Conservation (phyloP, 2,888 invertebrate genomes). For the Theretra japonica region DNA sequence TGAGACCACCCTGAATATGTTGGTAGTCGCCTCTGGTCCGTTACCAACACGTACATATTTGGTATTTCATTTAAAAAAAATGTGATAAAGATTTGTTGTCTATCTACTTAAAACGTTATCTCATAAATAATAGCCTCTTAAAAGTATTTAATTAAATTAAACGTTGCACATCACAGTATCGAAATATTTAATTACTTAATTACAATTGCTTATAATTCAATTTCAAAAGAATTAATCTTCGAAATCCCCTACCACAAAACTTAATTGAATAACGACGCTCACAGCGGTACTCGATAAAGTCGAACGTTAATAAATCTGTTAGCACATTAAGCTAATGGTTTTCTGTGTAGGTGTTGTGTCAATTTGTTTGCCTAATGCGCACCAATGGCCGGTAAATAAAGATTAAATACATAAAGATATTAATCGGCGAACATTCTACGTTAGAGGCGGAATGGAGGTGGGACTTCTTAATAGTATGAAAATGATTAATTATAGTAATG, state of each 20-base stretch:
- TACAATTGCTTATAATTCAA: not conserved
- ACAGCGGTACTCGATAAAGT: not conserved
- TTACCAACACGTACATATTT: too few relatives aligned
- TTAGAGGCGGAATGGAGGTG: not conserved
- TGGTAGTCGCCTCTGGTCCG: too few relatives aligned
- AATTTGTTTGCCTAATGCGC: constrained; percentile 6
- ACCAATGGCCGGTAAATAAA: not conserved
- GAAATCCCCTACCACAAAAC: constrained; percentile 9
- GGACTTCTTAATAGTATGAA: too few relatives aligned
- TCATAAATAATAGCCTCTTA: not conserved
- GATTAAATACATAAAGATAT: not conserved
- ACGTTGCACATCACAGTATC: not conserved
- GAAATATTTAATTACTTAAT: not conserved
- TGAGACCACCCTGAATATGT: too few relatives aligned
- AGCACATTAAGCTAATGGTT: constrained; percentile 12
- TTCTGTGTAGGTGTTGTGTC: not conserved
- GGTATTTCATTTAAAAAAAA: too few relatives aligned
- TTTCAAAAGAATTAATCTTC: constrained; percentile 1
- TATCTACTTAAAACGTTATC: too few relatives aligned
- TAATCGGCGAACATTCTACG: not conserved
- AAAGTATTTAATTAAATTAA: not conserved
- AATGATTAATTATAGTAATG: too few relatives aligned
- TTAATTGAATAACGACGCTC: not conserved
- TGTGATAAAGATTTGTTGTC: too few relatives aligned
- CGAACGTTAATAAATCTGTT: constrained; percentile 17